phyloP scores from a whole-genome alignment of 2,113 vertebrate genomes.

The Prinia subflava region DNA sequence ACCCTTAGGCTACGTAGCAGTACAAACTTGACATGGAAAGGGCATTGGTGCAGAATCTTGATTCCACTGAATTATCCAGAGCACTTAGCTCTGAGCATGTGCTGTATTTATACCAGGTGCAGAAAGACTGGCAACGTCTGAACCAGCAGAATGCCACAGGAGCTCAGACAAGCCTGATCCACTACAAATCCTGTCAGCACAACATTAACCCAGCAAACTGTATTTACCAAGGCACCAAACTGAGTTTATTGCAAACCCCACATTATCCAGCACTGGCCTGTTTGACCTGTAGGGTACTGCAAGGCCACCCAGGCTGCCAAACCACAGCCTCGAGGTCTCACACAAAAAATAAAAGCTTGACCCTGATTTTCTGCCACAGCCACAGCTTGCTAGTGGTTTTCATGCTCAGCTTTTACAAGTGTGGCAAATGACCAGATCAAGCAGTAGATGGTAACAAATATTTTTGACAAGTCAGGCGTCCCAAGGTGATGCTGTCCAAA shows the following conservation, averaged over 20 bases:
- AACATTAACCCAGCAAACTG: background rate
- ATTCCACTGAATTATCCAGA: background rate
- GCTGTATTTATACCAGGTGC: background rate
- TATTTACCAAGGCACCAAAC: background rate
- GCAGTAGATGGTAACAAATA: background rate
- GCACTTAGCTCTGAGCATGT: background rate
- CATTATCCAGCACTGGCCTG: background rate
- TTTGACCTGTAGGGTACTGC: background rate
- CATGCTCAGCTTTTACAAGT: background rate
- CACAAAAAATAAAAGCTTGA: background rate
- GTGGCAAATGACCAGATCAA: background rate
- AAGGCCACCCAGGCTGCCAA: background rate
- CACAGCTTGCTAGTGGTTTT: background rate
- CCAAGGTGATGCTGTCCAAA: rapidly evolving
- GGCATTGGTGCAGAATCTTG: background rate
- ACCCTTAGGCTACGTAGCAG: background rate
- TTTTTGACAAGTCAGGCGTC: background rate
- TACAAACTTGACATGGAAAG: background rate
- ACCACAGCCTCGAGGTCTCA: background rate
- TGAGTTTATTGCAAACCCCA: background rate
- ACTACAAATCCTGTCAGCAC: background rate
- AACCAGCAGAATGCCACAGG: background rate
- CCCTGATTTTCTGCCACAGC: background rate
- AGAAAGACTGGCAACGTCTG: background rate
- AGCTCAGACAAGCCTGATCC: background rate